Evolutionary conservation across 1,140 invertebrate species (phyloP).

Genomic region (Himalopsyche phryganea): DNA sequence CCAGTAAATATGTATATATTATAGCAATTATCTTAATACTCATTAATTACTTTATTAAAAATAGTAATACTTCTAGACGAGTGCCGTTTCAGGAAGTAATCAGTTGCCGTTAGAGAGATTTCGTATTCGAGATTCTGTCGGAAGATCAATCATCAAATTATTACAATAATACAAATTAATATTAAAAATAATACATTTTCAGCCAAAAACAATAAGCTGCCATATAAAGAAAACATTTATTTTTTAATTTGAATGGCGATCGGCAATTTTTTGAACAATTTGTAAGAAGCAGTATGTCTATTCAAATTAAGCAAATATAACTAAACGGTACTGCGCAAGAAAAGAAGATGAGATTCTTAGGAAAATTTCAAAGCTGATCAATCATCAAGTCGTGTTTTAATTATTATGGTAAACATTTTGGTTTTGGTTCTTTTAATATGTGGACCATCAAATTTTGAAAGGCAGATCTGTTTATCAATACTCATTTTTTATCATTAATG

Average conservation of each 20-base stretch:
- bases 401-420: background rate
- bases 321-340: no score
- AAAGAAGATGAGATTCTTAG: background rate
- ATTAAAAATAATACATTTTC: constrained; percentile 14
- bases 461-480: no score
- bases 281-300: no score
- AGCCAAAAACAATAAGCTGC: background rate
- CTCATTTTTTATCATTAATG: no score
- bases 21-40: background rate
- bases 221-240: no score
- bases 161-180: constrained; percentile 6
- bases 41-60: constrained; percentile 1
- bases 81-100: background rate
- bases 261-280: no score
- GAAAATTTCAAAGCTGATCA: no score
- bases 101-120: background rate
- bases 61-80: constrained; percentile 16
- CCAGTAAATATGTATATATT: background rate
- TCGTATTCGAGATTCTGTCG: background rate
- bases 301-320: no score
- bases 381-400: background rate
- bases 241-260: no score
- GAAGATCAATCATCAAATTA: background rate
- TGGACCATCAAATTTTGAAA: no score
- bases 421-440: no score